Conservation (phyloP, 37 sponge, comb jelly and placozoan species). For the Beroe forskalii region DNA sequence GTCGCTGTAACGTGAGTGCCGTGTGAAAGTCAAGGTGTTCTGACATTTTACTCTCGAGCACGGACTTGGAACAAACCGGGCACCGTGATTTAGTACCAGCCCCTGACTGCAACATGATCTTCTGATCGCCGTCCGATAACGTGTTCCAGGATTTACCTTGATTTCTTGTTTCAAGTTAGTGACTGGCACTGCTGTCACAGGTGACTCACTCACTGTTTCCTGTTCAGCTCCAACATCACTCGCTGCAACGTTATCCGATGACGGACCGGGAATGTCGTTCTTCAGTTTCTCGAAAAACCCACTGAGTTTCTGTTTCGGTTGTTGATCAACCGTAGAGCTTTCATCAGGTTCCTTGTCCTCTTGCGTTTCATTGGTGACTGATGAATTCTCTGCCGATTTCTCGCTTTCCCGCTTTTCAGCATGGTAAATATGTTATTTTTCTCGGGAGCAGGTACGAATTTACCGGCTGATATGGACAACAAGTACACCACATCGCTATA, state of each 20-base stretch:
- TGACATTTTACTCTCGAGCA: background rate
- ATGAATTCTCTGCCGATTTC: too few species aligned
- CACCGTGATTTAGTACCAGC: background rate
- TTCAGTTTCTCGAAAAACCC: conserved; percentile 1
- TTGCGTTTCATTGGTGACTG: too few species aligned
- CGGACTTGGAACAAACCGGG: conserved; percentile 16
- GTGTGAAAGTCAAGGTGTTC: conserved; percentile 58
- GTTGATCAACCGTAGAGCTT: too few species aligned
- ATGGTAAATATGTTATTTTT: conserved; percentile 37
- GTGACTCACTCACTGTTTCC: background rate
- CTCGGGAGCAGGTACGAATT: conserved; percentile 40
- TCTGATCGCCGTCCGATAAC: background rate
- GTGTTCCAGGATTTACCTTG: background rate
- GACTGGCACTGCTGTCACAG: background rate
- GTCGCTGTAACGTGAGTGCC: conserved; percentile 1
- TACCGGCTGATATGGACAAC: conserved; percentile 39
- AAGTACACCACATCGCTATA: background rate
- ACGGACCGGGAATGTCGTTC: background rate
- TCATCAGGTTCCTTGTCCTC: too few species aligned
- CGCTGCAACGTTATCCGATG: background rate
- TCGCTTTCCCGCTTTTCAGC: background rate
- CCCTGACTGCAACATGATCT: background rate
- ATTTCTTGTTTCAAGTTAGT: background rate
- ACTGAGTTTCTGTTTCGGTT: conserved; percentile 9
- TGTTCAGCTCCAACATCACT: background rate